phyloP scores from a whole-genome alignment of 2,888 invertebrate genomes.

The Leptopilina drosophilae region DNA sequence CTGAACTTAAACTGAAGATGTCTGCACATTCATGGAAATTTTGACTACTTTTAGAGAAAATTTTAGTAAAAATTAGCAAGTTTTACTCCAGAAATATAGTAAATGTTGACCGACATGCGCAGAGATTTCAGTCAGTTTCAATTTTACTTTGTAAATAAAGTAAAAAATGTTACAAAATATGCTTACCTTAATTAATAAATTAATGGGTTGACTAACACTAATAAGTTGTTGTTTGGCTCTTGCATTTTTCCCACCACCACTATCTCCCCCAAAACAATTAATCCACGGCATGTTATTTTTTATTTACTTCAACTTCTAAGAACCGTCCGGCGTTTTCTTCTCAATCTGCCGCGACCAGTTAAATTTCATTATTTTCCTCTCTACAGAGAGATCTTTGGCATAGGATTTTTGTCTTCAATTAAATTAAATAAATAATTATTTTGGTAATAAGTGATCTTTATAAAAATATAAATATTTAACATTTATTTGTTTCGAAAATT shows the following conservation, averaged over 20 bases:
- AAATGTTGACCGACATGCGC: too few species aligned
- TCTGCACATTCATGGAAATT: too few species aligned
- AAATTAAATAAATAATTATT: constrained; percentile 25
- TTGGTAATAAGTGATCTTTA: neutral
- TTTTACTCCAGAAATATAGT: too few species aligned
- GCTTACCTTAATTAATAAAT: constrained; percentile 75
- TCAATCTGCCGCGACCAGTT: constrained; percentile 12
- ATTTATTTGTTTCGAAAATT: neutral
- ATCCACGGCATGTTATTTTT: constrained; percentile 75
- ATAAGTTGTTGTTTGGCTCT: constrained; percentile 72
- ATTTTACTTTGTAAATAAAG: too few species aligned
- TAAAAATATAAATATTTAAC: neutral
- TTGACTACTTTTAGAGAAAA: too few species aligned
- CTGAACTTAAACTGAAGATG: too few species aligned
- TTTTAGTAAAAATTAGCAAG: too few species aligned
- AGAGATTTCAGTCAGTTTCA: too few species aligned
- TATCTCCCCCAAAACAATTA: constrained; percentile 75
- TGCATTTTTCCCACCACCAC: constrained; percentile 71
- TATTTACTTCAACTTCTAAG: constrained; percentile 43
- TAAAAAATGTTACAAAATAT: neutral
- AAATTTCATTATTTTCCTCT: constrained; percentile 10
- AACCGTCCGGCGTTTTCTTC: constrained; percentile 19
- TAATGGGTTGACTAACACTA: constrained; percentile 75
- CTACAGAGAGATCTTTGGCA: neutral
- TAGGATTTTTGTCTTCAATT: neutral